Conservation (phyloP, 1,140 invertebrate genomes). For the Drosophila guanche region DNA sequence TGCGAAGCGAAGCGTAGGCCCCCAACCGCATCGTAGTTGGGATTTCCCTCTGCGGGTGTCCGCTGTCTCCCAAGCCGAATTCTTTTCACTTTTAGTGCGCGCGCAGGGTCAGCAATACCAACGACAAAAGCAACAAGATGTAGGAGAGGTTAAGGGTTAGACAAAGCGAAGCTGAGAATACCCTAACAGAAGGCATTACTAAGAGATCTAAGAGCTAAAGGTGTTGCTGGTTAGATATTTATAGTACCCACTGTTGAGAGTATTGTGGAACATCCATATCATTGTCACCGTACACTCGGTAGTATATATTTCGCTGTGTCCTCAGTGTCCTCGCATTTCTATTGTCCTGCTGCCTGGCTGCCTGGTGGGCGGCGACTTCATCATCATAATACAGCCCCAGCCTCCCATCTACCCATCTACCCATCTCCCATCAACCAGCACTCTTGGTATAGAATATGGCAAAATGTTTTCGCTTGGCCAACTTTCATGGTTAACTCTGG, state of each 20-base stretch:
- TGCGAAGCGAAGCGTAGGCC: neutral
- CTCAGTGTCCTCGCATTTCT: conserved; percentile 46
- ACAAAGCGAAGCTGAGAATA: no score
- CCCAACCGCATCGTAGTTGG: conserved; percentile 27
- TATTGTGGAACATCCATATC: conserved; percentile 29
- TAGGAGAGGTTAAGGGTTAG: no score
- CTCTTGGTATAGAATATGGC: conserved; percentile 45
- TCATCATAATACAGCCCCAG: conserved; percentile 46
- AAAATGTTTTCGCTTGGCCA: conserved; percentile 75
- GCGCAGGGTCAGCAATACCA: conserved; percentile 50
- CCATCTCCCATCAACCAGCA: conserved; percentile 2
- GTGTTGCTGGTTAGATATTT: no score
- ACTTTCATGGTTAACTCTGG: conserved; percentile 68
- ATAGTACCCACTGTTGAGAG: no score
- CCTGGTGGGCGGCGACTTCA: conserved; percentile 18
- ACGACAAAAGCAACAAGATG: conserved; percentile 29
- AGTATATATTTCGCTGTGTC: conserved; percentile 12
- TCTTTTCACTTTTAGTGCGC: conserved; percentile 53
- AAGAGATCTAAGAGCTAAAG: no score
- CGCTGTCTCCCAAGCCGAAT: conserved; percentile 65
- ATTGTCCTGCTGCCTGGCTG: conserved; percentile 36
- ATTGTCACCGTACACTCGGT: conserved; percentile 53
- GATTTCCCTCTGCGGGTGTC: conserved; percentile 37
- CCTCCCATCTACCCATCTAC: conserved; percentile 4
- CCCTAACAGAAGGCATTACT: no score